Evolutionary conservation across 2,113 vertebrate genomes (phyloP), one percentile per base, ranked within the genome.

Genomic region (Ptilorrhoa leucosticta): DNA sequence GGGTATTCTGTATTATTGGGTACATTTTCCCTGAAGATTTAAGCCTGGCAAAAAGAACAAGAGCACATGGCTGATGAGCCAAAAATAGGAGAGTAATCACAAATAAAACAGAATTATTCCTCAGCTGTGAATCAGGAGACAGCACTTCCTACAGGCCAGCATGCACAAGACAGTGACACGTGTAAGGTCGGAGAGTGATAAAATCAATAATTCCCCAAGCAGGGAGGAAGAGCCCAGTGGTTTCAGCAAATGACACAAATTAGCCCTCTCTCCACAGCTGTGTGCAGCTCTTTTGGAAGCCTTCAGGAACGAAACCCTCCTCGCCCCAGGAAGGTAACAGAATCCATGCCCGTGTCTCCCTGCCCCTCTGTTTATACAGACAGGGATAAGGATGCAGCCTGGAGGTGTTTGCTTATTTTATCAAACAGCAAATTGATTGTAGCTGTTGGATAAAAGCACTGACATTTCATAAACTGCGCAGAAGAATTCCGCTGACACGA

Each of bases 121-220:
- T 96, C 47, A 64, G 64, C 85, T 83, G 85, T 63, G 85, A 95
- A 54, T 71, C 93, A 60, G 90, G 37, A 81, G 90, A 83, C 68
- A 95, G 96, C 93, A 94, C 94, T 96, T 96, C 92, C 96, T 96
- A 93, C 85, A 89, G 93, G 92, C 94, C 96, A 83, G 93, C 82
- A 30, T 1, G 69, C 95, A 93, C 44, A 60, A 89, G 93, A 78
- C 88, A 81, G 92, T 37, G 92, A 93, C 92, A 93, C 85, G 37
- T 71, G 94, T 92, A 93, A 93, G 94, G 96, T 96, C 69, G 3
- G 20, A 22, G 87, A 96, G 90, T 83, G 93, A 94, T 93, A 86
- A 90, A 96, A 97, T 97, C 96, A 94, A 96, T 96, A 95, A 94
- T 53, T 95, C 94, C 93, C 92, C 96, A 84, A 90, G 96, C 92